These are phyloP conservation scores for Cyrtonyx montezumae DNA, from an alignment of 2,113 vertebrate species.

Conservation along the genomic window DNA sequence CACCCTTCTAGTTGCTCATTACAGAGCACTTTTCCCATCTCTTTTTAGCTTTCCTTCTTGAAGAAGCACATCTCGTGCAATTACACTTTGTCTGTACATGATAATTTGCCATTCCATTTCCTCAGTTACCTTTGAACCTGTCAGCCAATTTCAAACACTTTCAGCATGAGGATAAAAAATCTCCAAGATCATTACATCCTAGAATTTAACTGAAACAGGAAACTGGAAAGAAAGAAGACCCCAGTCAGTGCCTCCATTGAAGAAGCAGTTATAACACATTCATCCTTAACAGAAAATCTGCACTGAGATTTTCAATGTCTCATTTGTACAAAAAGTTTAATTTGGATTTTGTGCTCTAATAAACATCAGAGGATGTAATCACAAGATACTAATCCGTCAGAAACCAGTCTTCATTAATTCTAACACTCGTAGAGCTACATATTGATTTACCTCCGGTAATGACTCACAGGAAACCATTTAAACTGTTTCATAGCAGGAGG, in stretches of 20 bases:
- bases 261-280: background rate
- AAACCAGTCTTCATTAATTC: conserved; percentile 44
- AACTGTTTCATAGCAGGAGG: conserved; percentile 16
- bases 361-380: conserved; percentile 3
- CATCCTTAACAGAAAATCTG: background rate
- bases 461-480: conserved; percentile 34
- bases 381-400: conserved; percentile 26
- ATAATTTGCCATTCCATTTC: background rate
- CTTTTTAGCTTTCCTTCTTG: background rate
- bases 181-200: background rate
- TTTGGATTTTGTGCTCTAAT: background rate
- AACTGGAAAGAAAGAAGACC: background rate
- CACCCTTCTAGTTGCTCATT: background rate
- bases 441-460: background rate
- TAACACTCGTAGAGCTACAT: background rate
- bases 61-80: background rate
- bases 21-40: background rate
- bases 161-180: background rate
- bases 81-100: background rate
- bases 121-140: background rate
- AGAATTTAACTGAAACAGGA: background rate
- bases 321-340: background rate
- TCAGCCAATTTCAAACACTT: background rate
- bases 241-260: background rate
- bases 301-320: background rate